Base-by-base conservation (phyloP, 1,140 invertebrate species). In the Drosophila guanche region DNA sequence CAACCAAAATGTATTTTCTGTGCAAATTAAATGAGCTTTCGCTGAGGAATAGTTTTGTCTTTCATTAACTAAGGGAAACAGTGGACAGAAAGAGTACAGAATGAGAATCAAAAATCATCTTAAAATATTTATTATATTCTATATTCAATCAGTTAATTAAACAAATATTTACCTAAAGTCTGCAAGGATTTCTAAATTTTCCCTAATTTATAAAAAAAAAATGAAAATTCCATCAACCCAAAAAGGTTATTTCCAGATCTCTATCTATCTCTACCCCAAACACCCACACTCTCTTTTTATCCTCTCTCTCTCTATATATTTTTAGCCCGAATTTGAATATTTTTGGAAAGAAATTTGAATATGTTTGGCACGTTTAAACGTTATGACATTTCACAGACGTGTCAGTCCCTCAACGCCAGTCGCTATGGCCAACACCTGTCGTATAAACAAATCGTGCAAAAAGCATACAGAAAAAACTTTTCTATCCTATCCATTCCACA, bases 371-470 rank as follows among this genome's bases (percentile, higher is more conserved):
- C 86, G 86, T 90, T 90, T 90, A 83, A 90, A 83, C 86, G 86
- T 90, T 90, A 90, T 90, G 86, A 90, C 86, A 90, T 90, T 90
- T 90, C 76, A 76, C 83, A 88, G 83, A 86, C 83, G 83, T 88
- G 83, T 76, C 76, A 83, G 83, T 88, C 78, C 83, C 71, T 79
- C 74, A 88, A 86, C 83, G 78, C 76, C 59, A 61, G 40, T 52
- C 55, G 55, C 76, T 71, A 72, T 81, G 74, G 80, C 58, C 78
- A 88, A 88, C 83, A 88, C 83, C 83, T 88, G 83, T 72, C 81
- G 83, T 71, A 86, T 84, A 84, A 84, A 85, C 79, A 84, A 68
- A 68, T 68, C 66, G 66, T 68, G 66, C 66, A 41, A 45, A 20
- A 46, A 12, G 33, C 33, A 41, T 46, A 25, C 43, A 58, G 66